Conservation (phyloP, 2,113 vertebrate genomes). For the Charina bottae region DNA sequence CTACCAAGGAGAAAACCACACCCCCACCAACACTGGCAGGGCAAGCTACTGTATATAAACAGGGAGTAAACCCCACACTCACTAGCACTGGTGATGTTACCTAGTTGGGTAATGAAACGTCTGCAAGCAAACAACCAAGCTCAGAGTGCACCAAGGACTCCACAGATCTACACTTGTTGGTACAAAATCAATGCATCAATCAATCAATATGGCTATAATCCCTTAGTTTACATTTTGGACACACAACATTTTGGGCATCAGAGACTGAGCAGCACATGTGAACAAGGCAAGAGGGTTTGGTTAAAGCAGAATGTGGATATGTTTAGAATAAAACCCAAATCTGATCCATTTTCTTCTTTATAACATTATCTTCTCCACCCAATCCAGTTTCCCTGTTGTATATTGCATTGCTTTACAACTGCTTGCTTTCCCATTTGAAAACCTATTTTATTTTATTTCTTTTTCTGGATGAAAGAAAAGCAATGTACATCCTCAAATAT, state of each 20-base stretch:
- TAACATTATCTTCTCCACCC: neutral
- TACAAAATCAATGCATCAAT: neutral
- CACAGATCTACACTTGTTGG: neutral
- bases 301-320: neutral
- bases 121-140: too few relatives aligned
- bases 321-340: neutral
- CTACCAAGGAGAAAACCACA: too few relatives aligned
- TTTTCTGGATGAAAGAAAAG: conserved; percentile 1
- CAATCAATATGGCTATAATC: neutral
- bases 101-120: too few relatives aligned
- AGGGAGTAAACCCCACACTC: too few relatives aligned
- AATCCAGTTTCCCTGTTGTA: neutral
- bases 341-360: neutral
- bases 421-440: neutral
- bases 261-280: neutral
- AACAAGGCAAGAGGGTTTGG: neutral
- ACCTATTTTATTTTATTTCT: neutral
- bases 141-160: too few relatives aligned
- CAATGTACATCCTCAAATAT: neutral
- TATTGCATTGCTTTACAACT: neutral
- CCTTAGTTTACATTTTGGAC: neutral
- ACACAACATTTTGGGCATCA: neutral
- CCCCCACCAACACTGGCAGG: too few relatives aligned
- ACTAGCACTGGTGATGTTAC: too few relatives aligned
- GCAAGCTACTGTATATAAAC: too few relatives aligned